phyloP scores from a whole-genome alignment of 2,888 invertebrate genomes.

The Halocaridina rubra region DNA sequence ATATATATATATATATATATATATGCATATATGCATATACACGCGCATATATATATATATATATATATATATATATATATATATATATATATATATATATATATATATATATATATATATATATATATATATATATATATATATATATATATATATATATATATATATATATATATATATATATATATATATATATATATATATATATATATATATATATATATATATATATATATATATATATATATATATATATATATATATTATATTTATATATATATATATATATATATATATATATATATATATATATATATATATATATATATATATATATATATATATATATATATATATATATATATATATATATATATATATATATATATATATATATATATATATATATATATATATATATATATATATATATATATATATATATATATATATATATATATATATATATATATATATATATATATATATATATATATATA shows the following conservation, averaged over 20 bases:
- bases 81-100: background rate
- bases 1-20: background rate
- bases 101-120: background rate
- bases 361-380: background rate
- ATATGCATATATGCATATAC: background rate
- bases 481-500: background rate
- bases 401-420: background rate
- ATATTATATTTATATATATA: background rate
- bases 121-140: background rate
- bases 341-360: background rate
- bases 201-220: slow-evolving; percentile 3
- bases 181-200: background rate
- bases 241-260: background rate
- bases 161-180: background rate
- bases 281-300: background rate
- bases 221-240: slow-evolving; percentile 9
- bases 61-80: slow-evolving; percentile 8
- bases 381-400: background rate
- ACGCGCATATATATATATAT: background rate
- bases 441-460: background rate
- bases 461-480: background rate
- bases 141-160: slow-evolving; percentile 10
- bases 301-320: background rate
- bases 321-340: background rate
- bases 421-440: background rate